Conservation (phyloP, 2,888 invertebrate species). For the Machimus atricapillus region DNA sequence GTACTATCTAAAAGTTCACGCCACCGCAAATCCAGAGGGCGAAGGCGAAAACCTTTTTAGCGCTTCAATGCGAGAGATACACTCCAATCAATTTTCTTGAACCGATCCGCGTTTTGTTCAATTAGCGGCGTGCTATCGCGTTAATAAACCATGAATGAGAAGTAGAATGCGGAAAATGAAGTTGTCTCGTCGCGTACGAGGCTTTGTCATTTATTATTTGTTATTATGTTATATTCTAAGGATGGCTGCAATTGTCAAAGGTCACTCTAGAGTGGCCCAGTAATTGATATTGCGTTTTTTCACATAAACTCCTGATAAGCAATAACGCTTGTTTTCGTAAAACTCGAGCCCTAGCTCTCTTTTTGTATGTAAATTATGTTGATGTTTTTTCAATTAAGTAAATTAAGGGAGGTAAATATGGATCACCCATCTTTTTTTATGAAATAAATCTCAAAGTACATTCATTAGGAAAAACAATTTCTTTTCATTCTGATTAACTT, state of each 20-base stretch:
- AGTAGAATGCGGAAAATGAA: slow-evolving; percentile 5
- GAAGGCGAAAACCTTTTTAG: not conserved
- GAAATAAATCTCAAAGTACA: too few relatives aligned
- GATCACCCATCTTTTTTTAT: too few relatives aligned
- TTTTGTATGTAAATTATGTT: too few relatives aligned
- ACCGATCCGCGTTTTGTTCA: not conserved
- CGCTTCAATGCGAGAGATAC: not conserved
- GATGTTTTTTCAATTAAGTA: too few relatives aligned
- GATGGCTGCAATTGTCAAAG: not conserved
- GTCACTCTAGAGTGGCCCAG: not conserved
- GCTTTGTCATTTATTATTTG: not conserved
- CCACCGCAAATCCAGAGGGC: not conserved
- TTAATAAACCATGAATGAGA: not conserved
- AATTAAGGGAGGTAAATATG: too few relatives aligned
- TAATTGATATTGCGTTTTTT: slow-evolving; percentile 3
- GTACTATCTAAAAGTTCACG: not conserved
- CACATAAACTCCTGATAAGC: not conserved
- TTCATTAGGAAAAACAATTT: too few relatives aligned
- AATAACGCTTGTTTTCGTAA: too few relatives aligned
- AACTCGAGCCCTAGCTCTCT: too few relatives aligned
- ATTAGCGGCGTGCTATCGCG: not conserved
- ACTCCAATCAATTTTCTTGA: not conserved
- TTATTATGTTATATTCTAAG: not conserved
- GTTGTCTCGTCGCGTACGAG: not conserved
- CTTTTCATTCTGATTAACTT: too few relatives aligned